Base-by-base conservation (phyloP, 2,113 vertebrate genomes). In the Gopherus flavomarginatus region DNA sequence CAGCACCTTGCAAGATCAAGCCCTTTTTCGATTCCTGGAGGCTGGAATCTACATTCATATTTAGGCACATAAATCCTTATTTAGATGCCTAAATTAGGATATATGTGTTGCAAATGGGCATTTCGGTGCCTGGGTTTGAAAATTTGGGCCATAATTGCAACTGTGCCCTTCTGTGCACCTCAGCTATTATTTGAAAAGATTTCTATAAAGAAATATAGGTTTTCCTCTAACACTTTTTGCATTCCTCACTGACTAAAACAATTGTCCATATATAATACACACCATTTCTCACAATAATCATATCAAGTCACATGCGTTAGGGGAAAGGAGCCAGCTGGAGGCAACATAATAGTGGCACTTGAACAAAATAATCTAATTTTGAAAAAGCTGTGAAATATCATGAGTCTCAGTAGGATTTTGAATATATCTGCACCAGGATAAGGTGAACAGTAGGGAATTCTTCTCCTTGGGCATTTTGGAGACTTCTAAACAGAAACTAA, bases 241-340 rank as follows among this genome's bases (percentile, higher is more conserved):
- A 24, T 93, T 94, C 95, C 89, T 96, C 72, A 77, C n/a, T 0
- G 0, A 92, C 77, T 83, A 96, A 38, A 57, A 78, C 90, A 87
- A 96, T 95, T 97, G 93, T 97, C 97, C 92, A 78, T 88, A 86
- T 86, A 50, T 88, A 90, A 94, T 42, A 93, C 0, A 35, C 93
- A 89, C 88, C 81, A 85, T 93, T 97, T 97, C 94, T 96, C 92
- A 89, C 83, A 0, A 2, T 83, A 96, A 96, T 96, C 94, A 95
- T 96, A 97, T 95, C 96, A 44, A 89, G 85, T 92, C 96, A 93
- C 93, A 83, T 86, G 95, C 11, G 1, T 85, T 81, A 97, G 90
- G 65, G 87, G 85, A 92, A 83, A 93, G 95, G 96, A 96, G 95
- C 80, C 92, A 81, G 92, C 56, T 78, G 69, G 88, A 78, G 0